Conservation (phyloP, 2,888 invertebrate genomes). For the Dione juno region DNA sequence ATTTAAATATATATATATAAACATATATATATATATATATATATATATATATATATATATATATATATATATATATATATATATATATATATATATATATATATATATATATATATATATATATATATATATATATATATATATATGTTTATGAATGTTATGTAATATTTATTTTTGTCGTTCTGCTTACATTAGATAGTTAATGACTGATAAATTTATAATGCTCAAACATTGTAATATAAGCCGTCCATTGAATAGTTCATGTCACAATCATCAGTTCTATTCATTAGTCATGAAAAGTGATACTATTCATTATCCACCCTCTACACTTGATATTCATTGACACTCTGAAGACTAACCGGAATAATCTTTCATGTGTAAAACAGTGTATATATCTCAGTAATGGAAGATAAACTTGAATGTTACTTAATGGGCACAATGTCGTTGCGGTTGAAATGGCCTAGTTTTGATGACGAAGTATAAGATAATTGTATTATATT, state of each 20-base stretch:
- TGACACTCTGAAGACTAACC: slow-evolving; percentile 1
- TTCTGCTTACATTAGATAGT: neutral
- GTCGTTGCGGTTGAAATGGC: slow-evolving; percentile 44
- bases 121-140: too few species aligned
- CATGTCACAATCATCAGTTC: slow-evolving; percentile 4
- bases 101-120: too few species aligned
- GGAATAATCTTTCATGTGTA: slow-evolving; percentile 30
- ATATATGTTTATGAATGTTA: too few species aligned
- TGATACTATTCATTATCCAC: neutral
- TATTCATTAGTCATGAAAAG: slow-evolving; percentile 1
- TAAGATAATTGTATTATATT: slow-evolving; percentile 33
- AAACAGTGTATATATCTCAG: slow-evolving; percentile 54
- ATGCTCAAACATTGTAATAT: neutral
- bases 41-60: too few species aligned
- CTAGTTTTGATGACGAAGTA: slow-evolving; percentile 29
- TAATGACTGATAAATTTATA: neutral
- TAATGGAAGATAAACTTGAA: slow-evolving; percentile 52
- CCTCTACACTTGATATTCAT: neutral
- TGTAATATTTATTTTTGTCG: too few species aligned
- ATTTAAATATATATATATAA: too few species aligned
- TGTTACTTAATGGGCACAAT: slow-evolving; percentile 53
- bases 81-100: too few species aligned
- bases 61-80: too few species aligned
- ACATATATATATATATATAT: too few species aligned
- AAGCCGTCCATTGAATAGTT: neutral